phyloP scores from a whole-genome alignment of 2,113 vertebrate species.

The Sinocyclocheilus maitianheensis region DNA sequence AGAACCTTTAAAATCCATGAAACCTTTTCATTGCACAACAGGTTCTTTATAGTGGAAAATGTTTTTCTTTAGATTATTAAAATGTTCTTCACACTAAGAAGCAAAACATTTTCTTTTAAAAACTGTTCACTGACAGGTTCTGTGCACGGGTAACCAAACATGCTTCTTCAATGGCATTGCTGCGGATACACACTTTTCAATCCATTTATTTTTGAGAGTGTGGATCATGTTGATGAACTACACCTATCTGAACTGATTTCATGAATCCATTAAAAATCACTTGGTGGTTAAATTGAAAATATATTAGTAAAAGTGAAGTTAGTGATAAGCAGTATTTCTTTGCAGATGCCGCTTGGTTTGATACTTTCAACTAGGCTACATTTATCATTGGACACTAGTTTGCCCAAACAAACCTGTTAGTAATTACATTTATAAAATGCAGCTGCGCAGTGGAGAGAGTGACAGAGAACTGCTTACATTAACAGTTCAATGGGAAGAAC shows the following conservation, averaged over 20 bases:
- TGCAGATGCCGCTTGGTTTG: neutral
- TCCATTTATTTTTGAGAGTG: too few species aligned
- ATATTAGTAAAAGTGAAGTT: neutral
- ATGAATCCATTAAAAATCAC: neutral
- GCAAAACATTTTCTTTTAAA: too few species aligned
- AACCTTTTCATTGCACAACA: too few species aligned
- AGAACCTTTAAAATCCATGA: neutral
- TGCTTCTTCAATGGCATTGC: too few species aligned
- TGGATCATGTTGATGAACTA: neutral
- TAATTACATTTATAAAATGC: neutral
- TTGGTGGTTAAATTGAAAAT: neutral
- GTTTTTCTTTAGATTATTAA: neutral
- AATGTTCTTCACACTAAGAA: too few species aligned
- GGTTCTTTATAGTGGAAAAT: too few species aligned
- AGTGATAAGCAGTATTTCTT: neutral
- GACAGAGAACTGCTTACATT: neutral
- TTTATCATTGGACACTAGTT: neutral
- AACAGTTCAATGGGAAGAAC: slow-evolving; percentile 14
- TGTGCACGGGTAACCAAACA: too few species aligned
- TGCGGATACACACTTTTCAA: too few species aligned
- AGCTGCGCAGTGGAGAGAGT: neutral
- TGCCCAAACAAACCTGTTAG: neutral
- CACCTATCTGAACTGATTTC: neutral
- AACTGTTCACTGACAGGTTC: too few species aligned
- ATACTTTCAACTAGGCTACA: neutral